phyloP scores from a whole-genome alignment of 2,888 invertebrate genomes.

The Hyppa rectilinea region DNA sequence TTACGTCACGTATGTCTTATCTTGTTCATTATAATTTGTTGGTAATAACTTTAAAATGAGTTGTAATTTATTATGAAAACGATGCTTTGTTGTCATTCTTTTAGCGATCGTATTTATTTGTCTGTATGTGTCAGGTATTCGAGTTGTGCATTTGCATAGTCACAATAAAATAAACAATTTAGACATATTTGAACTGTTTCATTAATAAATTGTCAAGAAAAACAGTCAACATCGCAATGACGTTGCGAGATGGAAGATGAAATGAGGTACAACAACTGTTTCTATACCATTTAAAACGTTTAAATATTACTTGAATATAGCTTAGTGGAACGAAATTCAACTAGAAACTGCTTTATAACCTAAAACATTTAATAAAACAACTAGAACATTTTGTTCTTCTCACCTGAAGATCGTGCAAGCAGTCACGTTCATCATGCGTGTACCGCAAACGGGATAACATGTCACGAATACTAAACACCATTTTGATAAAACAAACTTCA shows the following conservation, averaged over 20 bases:
- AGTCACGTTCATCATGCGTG: slow-evolving; percentile 82
- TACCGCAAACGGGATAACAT: slow-evolving; percentile 83
- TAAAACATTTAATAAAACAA: slow-evolving; percentile 4
- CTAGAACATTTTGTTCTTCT: slow-evolving; percentile 50
- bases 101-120: background rate
- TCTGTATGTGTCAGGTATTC: slow-evolving; percentile 6
- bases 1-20: slow-evolving; percentile 4
- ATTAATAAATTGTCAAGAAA: background rate
- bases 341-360: background rate
- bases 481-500: slow-evolving; percentile 71
- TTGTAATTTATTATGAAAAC: slow-evolving; percentile 14
- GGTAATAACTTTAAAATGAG: slow-evolving; percentile 2
- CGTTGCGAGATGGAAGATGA: background rate
- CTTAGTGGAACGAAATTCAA: background rate
- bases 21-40: slow-evolving; percentile 17
- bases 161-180: background rate
- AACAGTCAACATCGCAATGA: background rate
- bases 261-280: background rate
- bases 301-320: background rate
- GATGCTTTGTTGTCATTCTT: slow-evolving; percentile 29
- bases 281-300: background rate
- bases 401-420: slow-evolving; percentile 75
- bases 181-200: background rate
- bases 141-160: background rate
- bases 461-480: slow-evolving; percentile 86